These are phyloP conservation scores for Hemibagrus guttatus DNA, from an alignment of 2,797 vertebrate species.

Conservation along the genomic window DNA sequence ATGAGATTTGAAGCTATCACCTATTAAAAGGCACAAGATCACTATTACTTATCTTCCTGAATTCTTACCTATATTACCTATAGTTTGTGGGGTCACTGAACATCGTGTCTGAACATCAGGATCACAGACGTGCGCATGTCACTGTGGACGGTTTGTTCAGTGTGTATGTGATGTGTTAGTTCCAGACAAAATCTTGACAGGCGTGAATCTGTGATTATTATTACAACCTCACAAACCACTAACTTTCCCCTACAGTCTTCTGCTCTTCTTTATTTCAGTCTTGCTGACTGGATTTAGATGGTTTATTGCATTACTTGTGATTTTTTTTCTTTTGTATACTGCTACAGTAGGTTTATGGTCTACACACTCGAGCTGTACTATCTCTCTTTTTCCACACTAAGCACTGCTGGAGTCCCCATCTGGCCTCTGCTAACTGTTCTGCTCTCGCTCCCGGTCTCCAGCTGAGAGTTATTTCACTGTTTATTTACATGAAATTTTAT, in stretches of 20 bases:
- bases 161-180: slow-evolving; percentile 81
- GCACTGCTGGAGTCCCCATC: slow-evolving; percentile 85
- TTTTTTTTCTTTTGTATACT: slow-evolving; percentile 35
- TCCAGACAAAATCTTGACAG: slow-evolving; percentile 83
- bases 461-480: slow-evolving; percentile 97
- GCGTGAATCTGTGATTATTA: slow-evolving; percentile 77
- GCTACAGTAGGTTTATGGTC: slow-evolving; percentile 26
- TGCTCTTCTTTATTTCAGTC: slow-evolving; percentile 1
- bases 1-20: slow-evolving; percentile 47
- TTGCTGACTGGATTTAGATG: slow-evolving; percentile 24
- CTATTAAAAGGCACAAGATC: slow-evolving; percentile 43
- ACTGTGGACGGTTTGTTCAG: slow-evolving; percentile 56
- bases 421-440: slow-evolving; percentile 81
- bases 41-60: background rate
- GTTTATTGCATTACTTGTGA: slow-evolving; percentile 4
- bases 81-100: background rate
- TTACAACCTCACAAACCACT: slow-evolving; percentile 56
- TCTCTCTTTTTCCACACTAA: slow-evolving; percentile 57
- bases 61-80: background rate
- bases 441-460: slow-evolving; percentile 84
- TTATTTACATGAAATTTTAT: slow-evolving; percentile 99
- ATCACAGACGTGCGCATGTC: too few relatives aligned
- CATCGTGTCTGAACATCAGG: background rate
- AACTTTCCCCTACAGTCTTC: slow-evolving; percentile 9
- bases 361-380: slow-evolving; percentile 26